Base-by-base conservation (phyloP, 2,888 invertebrate species). In the Molanna angustata region DNA sequence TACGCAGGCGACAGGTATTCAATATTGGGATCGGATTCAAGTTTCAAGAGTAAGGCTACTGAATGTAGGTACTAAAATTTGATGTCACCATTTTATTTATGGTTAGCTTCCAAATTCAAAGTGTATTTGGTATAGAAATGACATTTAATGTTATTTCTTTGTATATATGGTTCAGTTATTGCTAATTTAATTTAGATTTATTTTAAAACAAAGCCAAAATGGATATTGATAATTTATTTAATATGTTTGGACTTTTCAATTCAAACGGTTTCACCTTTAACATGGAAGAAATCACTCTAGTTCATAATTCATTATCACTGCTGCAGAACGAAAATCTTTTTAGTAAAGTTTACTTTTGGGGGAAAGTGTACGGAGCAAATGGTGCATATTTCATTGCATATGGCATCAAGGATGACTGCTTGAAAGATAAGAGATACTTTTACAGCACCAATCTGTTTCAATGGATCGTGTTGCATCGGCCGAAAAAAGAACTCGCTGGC, bases 321-420 rank as follows among this genome's bases (percentile, higher is more conserved):
- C 73, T 94, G 32, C 87, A 93, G 70, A 83, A 84, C 59, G 91
- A 94, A 67, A 91, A 93, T 69, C 90, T 91, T 67, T 92, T 93
- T 68, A 71, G 78, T 13, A 82, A 84, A 65, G 80, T 90, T 47
- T 92, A 85, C 65, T 90, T 93, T 65, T 93, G 93, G 91, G 94
- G 94, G 0, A 84, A 86, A 65, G 84, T 94, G 46, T 80, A 83
- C 60, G 93, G 90, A 1, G 72, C 82, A 0, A 83, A 84, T 59
- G 78, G 78, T 14, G 92, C 93, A 69, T 49, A 49, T 41, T 94
- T 86, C 65, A 81, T 94, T 56, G 88, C 90, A 1, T 90, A 84
- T 64, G 94, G 94, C 11, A 84, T 86, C 60, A 73, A 76, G 16
- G 82, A 79, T 57, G 90, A 94, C 67, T 88, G 85, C 46, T 67